A percentile compares a stretch with the other conserved stretches of the same genome.
These are phyloP conservation scores for Crax fasciolata DNA, from an alignment of 2,797 vertebrate genomes.

Conservation along the genomic window DNA sequence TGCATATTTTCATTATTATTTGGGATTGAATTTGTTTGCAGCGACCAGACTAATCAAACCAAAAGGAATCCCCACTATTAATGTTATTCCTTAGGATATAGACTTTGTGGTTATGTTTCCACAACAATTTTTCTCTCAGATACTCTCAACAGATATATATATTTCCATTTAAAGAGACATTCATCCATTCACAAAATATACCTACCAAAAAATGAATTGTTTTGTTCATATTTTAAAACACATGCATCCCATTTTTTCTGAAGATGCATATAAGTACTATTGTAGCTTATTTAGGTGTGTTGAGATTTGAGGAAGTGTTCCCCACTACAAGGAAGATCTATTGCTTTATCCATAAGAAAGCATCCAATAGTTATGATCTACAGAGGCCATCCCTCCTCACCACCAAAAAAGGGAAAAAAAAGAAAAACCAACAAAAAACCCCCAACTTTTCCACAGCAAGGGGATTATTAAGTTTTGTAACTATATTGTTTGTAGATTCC, in stretches of 20 bases:
- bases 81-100: background rate
- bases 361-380: background rate
- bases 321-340: background rate
- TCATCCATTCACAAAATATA: background rate
- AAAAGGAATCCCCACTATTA: background rate
- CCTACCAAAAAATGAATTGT: background rate
- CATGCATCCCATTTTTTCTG: background rate
- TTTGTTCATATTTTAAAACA: background rate
- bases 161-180: background rate
- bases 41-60: background rate
- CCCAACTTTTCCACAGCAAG: background rate
- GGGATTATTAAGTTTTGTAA: background rate
- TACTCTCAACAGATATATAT: background rate
- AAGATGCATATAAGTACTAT: background rate
- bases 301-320: background rate
- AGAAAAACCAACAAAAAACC: background rate
- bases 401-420: background rate
- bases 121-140: background rate
- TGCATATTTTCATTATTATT: background rate
- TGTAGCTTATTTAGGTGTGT: background rate
- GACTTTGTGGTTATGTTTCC: background rate
- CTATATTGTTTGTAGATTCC: background rate
- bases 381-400: background rate
- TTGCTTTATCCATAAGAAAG: background rate
- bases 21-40: background rate